phyloP scores from a whole-genome alignment of 2,888 invertebrate species.

The Neria commutata region DNA sequence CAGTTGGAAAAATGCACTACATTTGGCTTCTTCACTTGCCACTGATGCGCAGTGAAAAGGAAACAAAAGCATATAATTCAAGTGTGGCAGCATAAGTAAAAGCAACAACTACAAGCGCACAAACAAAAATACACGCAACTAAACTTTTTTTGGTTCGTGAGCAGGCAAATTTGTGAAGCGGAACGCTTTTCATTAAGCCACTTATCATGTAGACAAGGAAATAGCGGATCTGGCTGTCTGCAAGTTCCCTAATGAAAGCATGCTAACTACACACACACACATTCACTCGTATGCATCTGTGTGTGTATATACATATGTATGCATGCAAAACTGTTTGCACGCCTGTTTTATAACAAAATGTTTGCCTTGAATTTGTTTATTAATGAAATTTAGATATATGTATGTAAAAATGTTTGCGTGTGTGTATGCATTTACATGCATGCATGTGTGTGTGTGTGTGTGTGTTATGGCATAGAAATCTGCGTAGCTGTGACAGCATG shows the following conservation, averaged over 20 bases:
- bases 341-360: too few species aligned
- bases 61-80: not conserved
- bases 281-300: not conserved
- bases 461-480: too few species aligned
- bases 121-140: not conserved
- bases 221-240: not conserved
- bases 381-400: not conserved
- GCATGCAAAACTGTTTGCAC: not conserved
- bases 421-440: not conserved
- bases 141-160: not conserved
- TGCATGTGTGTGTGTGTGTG: not conserved
- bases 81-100: not conserved
- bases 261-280: not conserved
- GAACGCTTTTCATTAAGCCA: conserved; percentile 42
- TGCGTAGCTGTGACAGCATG: too few species aligned
- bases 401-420: not conserved
- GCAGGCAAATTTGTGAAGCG: conserved; percentile 36
- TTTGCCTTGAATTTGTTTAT: not conserved
- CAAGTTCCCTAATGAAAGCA: not conserved
- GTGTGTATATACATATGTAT: not conserved
- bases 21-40: not conserved
- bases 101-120: not conserved
- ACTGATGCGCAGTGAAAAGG: not conserved
- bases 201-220: conserved; percentile 31
- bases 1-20: not conserved